These are phyloP conservation scores for Cerastoderma edule DNA, from an alignment of 2,888 invertebrate species.

Conservation along the genomic window DNA sequence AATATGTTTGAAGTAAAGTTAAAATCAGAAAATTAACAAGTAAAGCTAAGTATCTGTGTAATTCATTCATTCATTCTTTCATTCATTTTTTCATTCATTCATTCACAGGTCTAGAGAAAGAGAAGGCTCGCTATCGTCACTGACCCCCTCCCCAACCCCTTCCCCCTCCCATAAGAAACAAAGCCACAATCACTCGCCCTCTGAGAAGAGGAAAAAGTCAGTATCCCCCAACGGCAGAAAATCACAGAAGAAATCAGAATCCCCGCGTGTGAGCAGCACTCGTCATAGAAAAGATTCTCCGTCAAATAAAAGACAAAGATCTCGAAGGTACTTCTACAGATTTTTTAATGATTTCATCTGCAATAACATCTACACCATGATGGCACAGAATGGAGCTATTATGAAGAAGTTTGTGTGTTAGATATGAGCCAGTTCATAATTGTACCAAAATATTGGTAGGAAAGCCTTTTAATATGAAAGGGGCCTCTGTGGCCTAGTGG, in stretches of 20 bases:
- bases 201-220: conserved; percentile 47
- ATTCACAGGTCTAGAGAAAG: conserved; percentile 32
- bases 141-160: conserved; percentile 52
- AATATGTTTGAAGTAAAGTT: no score
- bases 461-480: no score
- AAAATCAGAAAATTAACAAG: no score
- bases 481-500: no score
- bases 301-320: conserved; percentile 9
- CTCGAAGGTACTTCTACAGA: conserved; percentile 2
- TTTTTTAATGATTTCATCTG: not conserved
- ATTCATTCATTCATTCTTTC: not conserved
- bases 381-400: no score
- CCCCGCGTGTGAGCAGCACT: conserved; percentile 3
- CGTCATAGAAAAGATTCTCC: conserved; percentile 12
- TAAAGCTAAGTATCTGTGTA: not conserved
- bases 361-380: no score
- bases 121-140: conserved; percentile 49
- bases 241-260: conserved; percentile 27
- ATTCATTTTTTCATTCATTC: no score
- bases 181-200: conserved; percentile 63
- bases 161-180: conserved; percentile 46
- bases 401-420: no score
- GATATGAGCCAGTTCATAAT: no score
- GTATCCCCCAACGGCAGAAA: conserved; percentile 48
- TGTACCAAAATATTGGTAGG: no score